phyloP scores from a whole-genome alignment of 1,140 invertebrate genomes.

The Magallana gigas region DNA sequence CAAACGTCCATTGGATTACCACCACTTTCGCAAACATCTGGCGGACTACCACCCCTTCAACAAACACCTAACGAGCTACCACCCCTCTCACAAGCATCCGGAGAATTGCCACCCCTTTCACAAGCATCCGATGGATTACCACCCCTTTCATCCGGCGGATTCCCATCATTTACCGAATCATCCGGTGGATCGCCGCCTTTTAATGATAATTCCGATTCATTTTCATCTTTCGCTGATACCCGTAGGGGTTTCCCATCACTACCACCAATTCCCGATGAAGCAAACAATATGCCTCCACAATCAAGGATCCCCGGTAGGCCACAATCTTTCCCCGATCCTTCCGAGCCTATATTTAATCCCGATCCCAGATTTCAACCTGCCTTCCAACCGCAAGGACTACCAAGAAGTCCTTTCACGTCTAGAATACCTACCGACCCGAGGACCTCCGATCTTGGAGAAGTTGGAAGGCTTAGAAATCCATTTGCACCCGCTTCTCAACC shows the following conservation, averaged over 20 bases:
- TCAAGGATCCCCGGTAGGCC: neutral
- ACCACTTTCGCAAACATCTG: neutral
- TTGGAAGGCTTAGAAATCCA: neutral
- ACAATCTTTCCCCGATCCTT: no score
- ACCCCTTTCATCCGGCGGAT: neutral
- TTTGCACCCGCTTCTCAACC: neutral
- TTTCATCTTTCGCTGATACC: no score
- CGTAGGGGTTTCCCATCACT: no score
- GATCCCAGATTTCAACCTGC: no score
- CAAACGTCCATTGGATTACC: neutral
- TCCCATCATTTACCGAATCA: no score
- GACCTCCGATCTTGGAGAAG: neutral
- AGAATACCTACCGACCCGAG: neutral
- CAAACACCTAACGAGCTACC: neutral
- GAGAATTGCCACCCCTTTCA: neutral
- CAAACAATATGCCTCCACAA: neutral
- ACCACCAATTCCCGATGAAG: no score
- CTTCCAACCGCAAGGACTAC: neutral
- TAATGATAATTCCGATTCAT: no score
- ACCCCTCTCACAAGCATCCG: neutral
- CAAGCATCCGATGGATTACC: neutral
- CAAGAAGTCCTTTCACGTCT: neutral
- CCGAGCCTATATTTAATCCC: no score
- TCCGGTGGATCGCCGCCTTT: no score
- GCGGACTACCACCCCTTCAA: neutral